Evolutionary conservation across 2,888 invertebrate genomes (phyloP).

Genomic region (Asteroscopus sphinx): DNA sequence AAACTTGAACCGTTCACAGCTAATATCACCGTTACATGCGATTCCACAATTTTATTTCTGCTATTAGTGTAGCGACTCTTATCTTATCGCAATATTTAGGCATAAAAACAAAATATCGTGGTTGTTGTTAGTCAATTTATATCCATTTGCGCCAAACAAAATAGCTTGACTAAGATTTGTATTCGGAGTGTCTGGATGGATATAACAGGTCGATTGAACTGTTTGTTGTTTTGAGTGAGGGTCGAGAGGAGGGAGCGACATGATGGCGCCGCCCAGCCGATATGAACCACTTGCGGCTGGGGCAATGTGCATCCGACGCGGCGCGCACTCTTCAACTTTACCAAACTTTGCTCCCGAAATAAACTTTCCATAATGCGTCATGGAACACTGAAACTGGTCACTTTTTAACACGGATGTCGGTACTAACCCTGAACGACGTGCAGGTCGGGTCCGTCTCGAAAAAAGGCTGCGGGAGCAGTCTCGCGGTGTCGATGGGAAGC

Average conservation of each 20-base stretch:
- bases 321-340: conserved; percentile 84
- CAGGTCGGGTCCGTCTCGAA: conserved; percentile 84
- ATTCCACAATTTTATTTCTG: conserved; percentile 87
- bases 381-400: conserved; percentile 70
- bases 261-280: conserved; percentile 84
- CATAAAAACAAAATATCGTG: conserved; percentile 81
- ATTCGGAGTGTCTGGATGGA: conserved; percentile 74
- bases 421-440: conserved; percentile 88
- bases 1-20: conserved; percentile 82
- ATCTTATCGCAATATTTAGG: conserved; percentile 85
- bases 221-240: conserved; percentile 87
- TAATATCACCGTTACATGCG: conserved; percentile 88
- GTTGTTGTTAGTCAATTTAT: conserved; percentile 69
- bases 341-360: conserved; percentile 84
- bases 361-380: conserved; percentile 81
- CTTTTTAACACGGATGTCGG: conserved; percentile 64
- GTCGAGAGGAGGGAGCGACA: conserved; percentile 82
- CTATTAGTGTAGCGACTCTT: conserved; percentile 82
- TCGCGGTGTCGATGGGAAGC: conserved; percentile 86
- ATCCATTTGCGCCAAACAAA: conserved; percentile 67
- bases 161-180: conserved; percentile 66
- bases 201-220: conserved; percentile 85
- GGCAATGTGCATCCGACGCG: conserved; percentile 83
- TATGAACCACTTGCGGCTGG: conserved; percentile 83
- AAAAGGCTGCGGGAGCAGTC: conserved; percentile 86